These are phyloP conservation scores for Strigops habroptila DNA, from an alignment of 2,113 vertebrate species.

Conservation along the genomic window DNA sequence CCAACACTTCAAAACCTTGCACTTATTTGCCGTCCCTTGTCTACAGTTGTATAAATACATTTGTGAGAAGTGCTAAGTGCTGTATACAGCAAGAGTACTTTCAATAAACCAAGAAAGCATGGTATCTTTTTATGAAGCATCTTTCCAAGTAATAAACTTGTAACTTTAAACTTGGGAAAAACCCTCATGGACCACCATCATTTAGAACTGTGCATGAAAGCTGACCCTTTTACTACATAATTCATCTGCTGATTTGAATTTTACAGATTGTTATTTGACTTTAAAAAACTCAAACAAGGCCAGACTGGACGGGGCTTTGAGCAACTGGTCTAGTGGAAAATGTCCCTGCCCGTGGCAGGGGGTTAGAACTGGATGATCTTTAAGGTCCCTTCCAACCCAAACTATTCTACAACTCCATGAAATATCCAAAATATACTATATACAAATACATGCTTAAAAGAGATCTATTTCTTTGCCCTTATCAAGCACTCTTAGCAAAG, in stretches of 20 bases:
- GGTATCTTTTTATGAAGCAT: background rate
- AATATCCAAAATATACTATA: background rate
- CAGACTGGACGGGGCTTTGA: background rate
- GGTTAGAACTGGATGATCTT: background rate
- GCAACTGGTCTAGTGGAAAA: background rate
- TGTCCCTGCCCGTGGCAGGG: background rate
- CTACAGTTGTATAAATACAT: background rate
- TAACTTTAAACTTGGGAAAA: background rate
- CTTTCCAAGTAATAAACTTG: background rate
- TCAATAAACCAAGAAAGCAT: background rate
- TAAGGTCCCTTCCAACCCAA: background rate
- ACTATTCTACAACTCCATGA: background rate
- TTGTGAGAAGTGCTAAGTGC: background rate
- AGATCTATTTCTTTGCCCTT: background rate
- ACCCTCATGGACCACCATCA: background rate
- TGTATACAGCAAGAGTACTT: background rate
- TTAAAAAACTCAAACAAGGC: background rate
- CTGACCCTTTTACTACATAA: background rate
- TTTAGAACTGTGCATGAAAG: background rate
- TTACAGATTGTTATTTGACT: background rate
- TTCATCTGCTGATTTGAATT: background rate
- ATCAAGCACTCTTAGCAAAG: background rate
- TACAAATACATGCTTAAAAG: background rate
- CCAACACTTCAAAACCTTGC: background rate
- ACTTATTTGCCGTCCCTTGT: background rate